These are phyloP conservation scores for Pseudochromis fuscus DNA, from an alignment of 2,797 vertebrate genomes.

Conservation along the genomic window DNA sequence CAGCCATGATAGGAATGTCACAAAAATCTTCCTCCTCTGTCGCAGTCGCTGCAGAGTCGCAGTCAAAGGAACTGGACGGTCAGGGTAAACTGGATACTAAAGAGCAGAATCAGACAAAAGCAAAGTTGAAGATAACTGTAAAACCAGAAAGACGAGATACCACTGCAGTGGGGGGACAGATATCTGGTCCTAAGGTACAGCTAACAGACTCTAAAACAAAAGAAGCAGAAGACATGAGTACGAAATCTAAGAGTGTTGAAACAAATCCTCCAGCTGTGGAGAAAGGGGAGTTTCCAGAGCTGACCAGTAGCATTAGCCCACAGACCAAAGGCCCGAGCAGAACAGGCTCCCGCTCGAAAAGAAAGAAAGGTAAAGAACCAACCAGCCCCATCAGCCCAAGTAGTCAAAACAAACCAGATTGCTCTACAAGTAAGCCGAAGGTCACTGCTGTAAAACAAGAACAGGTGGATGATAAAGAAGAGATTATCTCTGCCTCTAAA, in stretches of 20 bases:
- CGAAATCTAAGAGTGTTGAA: conserved; percentile 18
- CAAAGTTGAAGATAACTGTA: conserved; percentile 44
- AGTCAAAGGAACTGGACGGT: conserved; percentile 63
- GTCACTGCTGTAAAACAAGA: conserved; percentile 31
- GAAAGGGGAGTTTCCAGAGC: conserved; percentile 33
- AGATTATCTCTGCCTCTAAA: conserved; percentile 19
- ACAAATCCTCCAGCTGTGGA: conserved; percentile 21
- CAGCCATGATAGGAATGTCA: conserved; percentile 54
- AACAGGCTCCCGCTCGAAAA: conserved; percentile 70
- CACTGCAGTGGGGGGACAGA: conserved; percentile 1
- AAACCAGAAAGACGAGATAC: conserved; percentile 65
- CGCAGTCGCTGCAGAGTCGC: conserved; percentile 8
- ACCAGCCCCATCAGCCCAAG: conserved; percentile 61
- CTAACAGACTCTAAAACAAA: conserved; percentile 45
- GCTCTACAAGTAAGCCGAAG: conserved; percentile 27
- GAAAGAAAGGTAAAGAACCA: conserved; percentile 66
- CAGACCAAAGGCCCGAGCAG: conserved; percentile 57
- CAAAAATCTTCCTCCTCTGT: conserved; percentile 27
- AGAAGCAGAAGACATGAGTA: conserved; percentile 24
- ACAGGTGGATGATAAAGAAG: conserved; percentile 22
- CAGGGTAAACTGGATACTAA: conserved; percentile 69
- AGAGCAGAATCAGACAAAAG: conserved; percentile 26
- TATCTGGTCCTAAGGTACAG: conserved; percentile 24
- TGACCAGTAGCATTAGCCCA: conserved; percentile 18
- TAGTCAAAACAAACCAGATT: conserved; percentile 57